Evolutionary conservation across 2,888 invertebrate genomes (phyloP), one percentile per base, ranked within the genome.

Genomic region (Drosophila trichaetosa): DNA sequence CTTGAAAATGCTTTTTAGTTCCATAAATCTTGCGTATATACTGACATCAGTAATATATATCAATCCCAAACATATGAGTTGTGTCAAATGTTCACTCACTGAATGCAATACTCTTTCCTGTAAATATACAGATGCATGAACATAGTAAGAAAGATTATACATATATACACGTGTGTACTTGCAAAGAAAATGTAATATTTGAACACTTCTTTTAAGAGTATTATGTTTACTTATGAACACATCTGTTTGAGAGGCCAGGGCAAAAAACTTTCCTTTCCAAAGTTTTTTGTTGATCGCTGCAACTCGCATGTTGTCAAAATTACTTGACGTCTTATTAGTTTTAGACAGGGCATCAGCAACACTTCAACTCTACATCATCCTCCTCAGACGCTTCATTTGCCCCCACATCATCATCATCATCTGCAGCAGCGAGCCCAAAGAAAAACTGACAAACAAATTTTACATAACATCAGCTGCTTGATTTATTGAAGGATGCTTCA

Each of bases 271-370:
- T 80, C 51, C 58, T 76, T 76, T 76, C 56, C 51, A 60, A 80
- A 80, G 48, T 54, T 56, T 40, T 6, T 73, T 49, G 62, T 64
- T 63, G 58, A 66, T 61, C 58, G 46, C 48, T 61, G 51, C 81
- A 78, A 83, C 69, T 82, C 72, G 79, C 75, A 68, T 66, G 87
- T 89, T 85, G 85, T 87, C 85, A 80, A 87, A 86, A 87, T 75
- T 85, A 83, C 88, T 84, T 89, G 90, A 89, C 88, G 90, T 86
- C 89, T 89, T 86, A 86, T 86, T 86, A 86, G 85, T 89, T 85
- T 89, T 72, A 53, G 81, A 68, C 70, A 54, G 57, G 61, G 49
- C 75, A 63, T 61, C 73, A 53, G 73, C 68, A 56, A 53, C 73
- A 83, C 79, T 87, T 67, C 53, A 69, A 66, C 59, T 49, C 65